phyloP scores from a whole-genome alignment of 2,888 invertebrate genomes.

The Drosophila mulleri region DNA sequence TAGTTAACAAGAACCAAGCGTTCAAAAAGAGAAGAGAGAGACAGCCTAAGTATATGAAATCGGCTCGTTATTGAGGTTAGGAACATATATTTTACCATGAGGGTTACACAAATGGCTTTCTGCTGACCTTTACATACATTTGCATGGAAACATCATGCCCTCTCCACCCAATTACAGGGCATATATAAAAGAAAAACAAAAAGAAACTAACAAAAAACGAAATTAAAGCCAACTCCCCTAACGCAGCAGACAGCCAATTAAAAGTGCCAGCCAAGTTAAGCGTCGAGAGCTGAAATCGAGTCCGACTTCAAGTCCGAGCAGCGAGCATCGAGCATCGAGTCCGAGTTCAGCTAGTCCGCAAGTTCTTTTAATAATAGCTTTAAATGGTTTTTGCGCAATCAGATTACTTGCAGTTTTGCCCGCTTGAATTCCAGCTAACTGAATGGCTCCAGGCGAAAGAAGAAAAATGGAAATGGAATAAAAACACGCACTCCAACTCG shows the following conservation, averaged over 20 bases:
- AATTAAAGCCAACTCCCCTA: slow-evolving; percentile 14
- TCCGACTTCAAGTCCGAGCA: slow-evolving; percentile 16
- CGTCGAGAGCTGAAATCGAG: slow-evolving; percentile 30
- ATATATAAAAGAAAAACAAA: not conserved
- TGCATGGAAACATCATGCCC: not conserved
- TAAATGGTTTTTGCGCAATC: slow-evolving; percentile 64
- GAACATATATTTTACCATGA: not conserved
- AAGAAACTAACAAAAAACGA: not conserved
- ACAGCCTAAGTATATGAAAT: too few relatives aligned
- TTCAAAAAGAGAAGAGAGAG: too few relatives aligned
- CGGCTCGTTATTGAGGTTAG: not conserved
- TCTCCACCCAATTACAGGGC: not conserved
- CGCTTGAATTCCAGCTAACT: slow-evolving; percentile 54
- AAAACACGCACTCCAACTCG: slow-evolving; percentile 29
- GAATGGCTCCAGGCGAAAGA: slow-evolving; percentile 42
- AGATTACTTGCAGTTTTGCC: slow-evolving; percentile 51
- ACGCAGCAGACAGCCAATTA: slow-evolving; percentile 69
- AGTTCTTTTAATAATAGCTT: slow-evolving; percentile 72
- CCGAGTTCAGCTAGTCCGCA: slow-evolving; percentile 26
- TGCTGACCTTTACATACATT: not conserved
- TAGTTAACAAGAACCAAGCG: too few relatives aligned
- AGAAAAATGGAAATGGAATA: slow-evolving; percentile 7
- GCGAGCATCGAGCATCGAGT: slow-evolving; percentile 4
- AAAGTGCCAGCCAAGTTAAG: slow-evolving; percentile 55
- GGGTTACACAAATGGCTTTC: not conserved